phyloP scores from a whole-genome alignment of 1,140 invertebrate genomes.

The Chrysopa pallens region DNA sequence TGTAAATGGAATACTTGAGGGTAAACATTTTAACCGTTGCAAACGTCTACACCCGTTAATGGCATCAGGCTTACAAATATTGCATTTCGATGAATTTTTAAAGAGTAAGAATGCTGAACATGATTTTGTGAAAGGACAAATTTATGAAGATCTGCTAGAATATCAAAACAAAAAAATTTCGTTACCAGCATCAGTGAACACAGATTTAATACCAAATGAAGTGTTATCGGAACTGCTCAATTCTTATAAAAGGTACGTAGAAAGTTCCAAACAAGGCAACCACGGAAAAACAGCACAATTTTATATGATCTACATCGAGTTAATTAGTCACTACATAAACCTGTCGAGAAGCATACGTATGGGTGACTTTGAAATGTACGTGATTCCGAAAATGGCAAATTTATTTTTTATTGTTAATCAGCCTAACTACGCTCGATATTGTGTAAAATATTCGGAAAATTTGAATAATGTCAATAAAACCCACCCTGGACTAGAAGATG shows the following conservation, averaged over 20 bases:
- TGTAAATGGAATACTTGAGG: constrained; percentile 19
- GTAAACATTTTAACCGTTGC: constrained; percentile 23
- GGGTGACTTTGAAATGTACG: constrained; percentile 9
- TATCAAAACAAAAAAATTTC: constrained; percentile 4
- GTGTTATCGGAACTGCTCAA: constrained; percentile 3
- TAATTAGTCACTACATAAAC: constrained; percentile 15
- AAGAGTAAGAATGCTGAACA: constrained; percentile 2
- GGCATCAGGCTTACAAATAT: constrained; percentile 10
- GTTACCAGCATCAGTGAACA: no score
- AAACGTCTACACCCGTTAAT: constrained; percentile 18
- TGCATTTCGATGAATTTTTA: constrained; percentile 12
- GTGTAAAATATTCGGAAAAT: constrained; percentile 4
- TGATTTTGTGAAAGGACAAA: background rate
- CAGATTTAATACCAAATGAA: background rate
- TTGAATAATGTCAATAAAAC: constrained; percentile 9
- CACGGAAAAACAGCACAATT: constrained; percentile 11
- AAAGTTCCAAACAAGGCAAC: constrained; percentile 4
- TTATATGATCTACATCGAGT: constrained; percentile 13
- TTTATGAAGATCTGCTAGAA: constrained; percentile 3
- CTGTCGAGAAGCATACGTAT: constrained; percentile 10
- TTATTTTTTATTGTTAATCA: constrained; percentile 10
- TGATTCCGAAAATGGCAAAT: constrained; percentile 9
- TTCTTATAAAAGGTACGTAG: constrained; percentile 1
- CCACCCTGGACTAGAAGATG: constrained; percentile 12
- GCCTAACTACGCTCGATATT: constrained; percentile 7